A percentile compares a stretch with the other conserved stretches of the same genome.
Conservation (phyloP, 2,888 invertebrate species). For the Idaea straminata region DNA sequence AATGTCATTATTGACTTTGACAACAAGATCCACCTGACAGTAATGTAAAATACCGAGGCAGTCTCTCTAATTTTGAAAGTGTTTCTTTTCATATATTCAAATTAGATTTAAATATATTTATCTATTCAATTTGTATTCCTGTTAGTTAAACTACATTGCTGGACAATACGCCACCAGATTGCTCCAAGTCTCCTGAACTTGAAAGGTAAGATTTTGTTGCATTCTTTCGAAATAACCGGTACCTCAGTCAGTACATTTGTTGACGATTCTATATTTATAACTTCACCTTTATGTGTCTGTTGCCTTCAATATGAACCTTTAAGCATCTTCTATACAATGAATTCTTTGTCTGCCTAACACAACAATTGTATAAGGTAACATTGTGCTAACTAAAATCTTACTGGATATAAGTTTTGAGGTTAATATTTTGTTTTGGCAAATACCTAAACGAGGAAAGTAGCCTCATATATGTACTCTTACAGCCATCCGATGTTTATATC, state of each 20-base stretch:
- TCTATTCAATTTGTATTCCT: background rate
- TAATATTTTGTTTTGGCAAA: too few species aligned
- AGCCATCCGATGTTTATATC: too few species aligned
- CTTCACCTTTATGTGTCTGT: background rate
- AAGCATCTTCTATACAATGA: background rate
- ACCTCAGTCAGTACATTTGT: background rate
- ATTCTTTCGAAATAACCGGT: constrained; percentile 1
- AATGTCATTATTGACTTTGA: background rate
- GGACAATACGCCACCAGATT: background rate
- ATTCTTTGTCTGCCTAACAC: background rate
- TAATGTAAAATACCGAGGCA: background rate
- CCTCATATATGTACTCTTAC: too few species aligned
- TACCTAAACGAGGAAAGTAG: too few species aligned
- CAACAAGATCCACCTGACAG: background rate
- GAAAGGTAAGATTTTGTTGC: background rate
- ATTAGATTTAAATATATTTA: background rate
- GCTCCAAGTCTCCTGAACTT: background rate
- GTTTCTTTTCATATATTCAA: background rate
- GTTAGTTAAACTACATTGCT: background rate
- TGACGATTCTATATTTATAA: background rate
- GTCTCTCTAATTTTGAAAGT: background rate
- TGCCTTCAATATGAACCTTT: background rate
- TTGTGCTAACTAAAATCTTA: too few species aligned
- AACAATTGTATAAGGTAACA: too few species aligned
- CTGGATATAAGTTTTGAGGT: too few species aligned